Conservation (phyloP, 2,888 invertebrate species). For the Eristalis pertinax region DNA sequence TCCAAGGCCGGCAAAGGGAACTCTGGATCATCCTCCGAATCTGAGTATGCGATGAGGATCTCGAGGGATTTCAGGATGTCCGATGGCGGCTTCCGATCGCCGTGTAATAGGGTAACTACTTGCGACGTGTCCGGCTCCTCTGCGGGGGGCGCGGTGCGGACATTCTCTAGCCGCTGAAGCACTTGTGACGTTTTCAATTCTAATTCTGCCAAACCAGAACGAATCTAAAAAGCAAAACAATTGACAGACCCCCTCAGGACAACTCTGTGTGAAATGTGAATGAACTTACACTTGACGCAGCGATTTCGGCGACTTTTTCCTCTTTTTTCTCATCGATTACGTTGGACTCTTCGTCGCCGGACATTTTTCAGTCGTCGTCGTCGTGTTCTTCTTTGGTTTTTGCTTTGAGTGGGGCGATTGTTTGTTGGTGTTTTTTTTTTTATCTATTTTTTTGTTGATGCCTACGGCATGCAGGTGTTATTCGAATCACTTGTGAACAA, state of each 20-base stretch:
- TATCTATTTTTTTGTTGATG: not conserved
- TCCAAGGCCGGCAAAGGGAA: constrained; percentile 85
- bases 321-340: constrained; percentile 74
- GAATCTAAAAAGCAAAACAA: constrained; percentile 82
- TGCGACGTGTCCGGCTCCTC: constrained; percentile 56
- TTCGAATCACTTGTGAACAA: not conserved
- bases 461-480: constrained; percentile 8
- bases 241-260: not conserved
- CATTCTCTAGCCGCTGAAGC: constrained; percentile 86
- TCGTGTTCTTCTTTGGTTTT: constrained; percentile 32
- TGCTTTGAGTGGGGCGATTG: constrained; percentile 14
- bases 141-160: constrained; percentile 77
- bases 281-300: constrained; percentile 80
- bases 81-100: constrained; percentile 82
- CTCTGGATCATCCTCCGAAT: constrained; percentile 83
- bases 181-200: constrained; percentile 89
- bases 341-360: constrained; percentile 75
- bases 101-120: constrained; percentile 80
- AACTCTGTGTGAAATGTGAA: not conserved
- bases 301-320: constrained; percentile 79
- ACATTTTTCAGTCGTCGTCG: constrained; percentile 72
- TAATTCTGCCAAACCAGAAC: constrained; percentile 85
- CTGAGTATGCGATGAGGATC: constrained; percentile 85
- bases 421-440: constrained; percentile 1
- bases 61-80: constrained; percentile 84